A percentile compares a stretch with the other conserved stretches of the same genome.
phyloP scores from a whole-genome alignment of 2,113 vertebrate genomes.

The Lasiurus borealis region DNA sequence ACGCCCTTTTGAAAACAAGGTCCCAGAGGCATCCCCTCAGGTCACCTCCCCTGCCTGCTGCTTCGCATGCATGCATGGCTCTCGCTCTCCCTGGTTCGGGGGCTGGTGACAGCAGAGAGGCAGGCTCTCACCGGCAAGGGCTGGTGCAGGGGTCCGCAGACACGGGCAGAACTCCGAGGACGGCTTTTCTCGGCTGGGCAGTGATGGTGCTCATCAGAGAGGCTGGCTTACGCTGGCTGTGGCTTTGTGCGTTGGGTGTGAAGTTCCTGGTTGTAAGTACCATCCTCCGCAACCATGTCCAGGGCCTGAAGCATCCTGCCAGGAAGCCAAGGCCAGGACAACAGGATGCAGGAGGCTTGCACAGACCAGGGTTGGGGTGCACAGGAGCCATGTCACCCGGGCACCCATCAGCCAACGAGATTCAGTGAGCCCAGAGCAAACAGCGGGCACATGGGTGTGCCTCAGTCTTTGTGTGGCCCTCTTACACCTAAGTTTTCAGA shows the following conservation, averaged over 20 bases:
- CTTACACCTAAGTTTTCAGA: neutral
- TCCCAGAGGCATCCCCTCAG: fast-evolving
- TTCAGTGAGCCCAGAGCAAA: fast-evolving
- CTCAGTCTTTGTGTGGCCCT: neutral
- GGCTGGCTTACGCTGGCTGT: neutral
- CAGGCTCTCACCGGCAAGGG: neutral
- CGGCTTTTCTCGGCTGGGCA: neutral
- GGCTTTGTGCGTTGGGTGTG: fast-evolving
- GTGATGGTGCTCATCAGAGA: fast-evolving
- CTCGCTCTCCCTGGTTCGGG: fast-evolving
- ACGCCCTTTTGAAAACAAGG: neutral
- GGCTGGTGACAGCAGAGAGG: neutral
- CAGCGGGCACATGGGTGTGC: fast-evolving
- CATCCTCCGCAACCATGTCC: neutral
- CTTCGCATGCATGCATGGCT: fast-evolving
- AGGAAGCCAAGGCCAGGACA: neutral
- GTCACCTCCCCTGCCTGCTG: too few relatives aligned
- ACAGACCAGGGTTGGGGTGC: fast-evolving
- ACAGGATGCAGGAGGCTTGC: neutral
- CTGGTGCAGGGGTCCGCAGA: neutral
- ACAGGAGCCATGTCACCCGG: neutral
- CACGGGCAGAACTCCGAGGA: fast-evolving
- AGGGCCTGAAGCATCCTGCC: neutral
- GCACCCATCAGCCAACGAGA: neutral
- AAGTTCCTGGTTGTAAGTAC: neutral